A percentile compares a stretch with the other conserved stretches of the same genome.
phyloP scores from a whole-genome alignment of 2,113 vertebrate genomes.

The Rhegmatorhina hoffmannsi region DNA sequence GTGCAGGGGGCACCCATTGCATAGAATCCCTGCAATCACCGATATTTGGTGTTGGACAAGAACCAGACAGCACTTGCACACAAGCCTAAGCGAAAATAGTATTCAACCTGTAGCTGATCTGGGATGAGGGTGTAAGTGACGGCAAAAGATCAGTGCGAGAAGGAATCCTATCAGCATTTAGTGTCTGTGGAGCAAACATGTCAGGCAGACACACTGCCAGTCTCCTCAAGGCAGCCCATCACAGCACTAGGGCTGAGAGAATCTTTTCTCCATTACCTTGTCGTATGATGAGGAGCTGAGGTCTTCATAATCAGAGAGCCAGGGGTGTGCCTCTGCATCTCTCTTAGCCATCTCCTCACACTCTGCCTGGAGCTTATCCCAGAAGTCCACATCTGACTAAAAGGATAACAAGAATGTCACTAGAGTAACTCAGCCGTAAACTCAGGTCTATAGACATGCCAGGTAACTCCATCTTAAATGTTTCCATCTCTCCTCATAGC shows the following conservation, averaged over 20 bases:
- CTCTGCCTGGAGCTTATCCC: conserved; percentile 98
- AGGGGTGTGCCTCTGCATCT: conserved; percentile 95
- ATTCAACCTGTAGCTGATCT: neutral
- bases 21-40: neutral
- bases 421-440: neutral
- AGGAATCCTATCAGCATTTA: neutral
- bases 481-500: neutral
- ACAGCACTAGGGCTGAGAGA: neutral
- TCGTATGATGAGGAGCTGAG: conserved; percentile 88
- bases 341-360: conserved; percentile 98
- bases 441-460: neutral
- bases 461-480: neutral
- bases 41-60: neutral
- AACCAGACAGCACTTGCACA: neutral
- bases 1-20: neutral
- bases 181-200: neutral
- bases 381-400: conserved; percentile 98
- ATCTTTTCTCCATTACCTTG: conserved; percentile 79
- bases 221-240: neutral
- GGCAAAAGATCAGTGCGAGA: neutral
- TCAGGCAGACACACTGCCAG: neutral
- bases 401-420: conserved; percentile 11
- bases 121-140: neutral
- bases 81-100: neutral
- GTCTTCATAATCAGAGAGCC: conserved; percentile 96